A percentile compares a stretch with the other conserved stretches of the same genome.
These are phyloP conservation scores for Nemopilema nomurai DNA, from an alignment of 30 jellyfish, hydroid and myxozoan genomes.

Conservation along the genomic window DNA sequence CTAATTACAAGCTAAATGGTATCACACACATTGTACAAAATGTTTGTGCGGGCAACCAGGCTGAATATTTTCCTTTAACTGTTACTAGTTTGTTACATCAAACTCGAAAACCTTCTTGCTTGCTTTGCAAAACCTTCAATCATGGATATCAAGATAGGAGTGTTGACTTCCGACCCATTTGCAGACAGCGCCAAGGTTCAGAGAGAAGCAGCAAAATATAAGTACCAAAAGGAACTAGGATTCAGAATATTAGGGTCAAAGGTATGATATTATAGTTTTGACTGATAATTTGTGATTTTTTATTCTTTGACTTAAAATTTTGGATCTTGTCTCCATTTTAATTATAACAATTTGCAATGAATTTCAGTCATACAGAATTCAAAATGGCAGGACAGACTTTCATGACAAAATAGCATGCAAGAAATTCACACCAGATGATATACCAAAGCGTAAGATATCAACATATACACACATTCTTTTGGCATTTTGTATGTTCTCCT, in stretches of 20 bases:
- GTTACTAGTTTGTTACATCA: constrained; percentile 24
- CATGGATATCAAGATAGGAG: constrained; percentile 83
- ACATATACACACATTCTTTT: too few species aligned
- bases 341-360: too few species aligned
- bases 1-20: too few species aligned
- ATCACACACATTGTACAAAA: not conserved
- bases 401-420: constrained; percentile 40
- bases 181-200: constrained; percentile 62
- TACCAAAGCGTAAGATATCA: constrained; percentile 19
- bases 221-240: constrained; percentile 69
- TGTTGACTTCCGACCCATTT: constrained; percentile 76
- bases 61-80: not conserved
- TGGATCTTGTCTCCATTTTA: too few species aligned
- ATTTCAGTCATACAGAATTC: constrained; percentile 37
- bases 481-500: too few species aligned
- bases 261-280: constrained; percentile 23
- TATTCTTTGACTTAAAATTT: not conserved
- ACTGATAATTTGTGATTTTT: not conserved
- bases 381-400: constrained; percentile 47
- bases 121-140: constrained; percentile 63
- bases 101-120: constrained; percentile 74
- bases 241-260: constrained; percentile 69
- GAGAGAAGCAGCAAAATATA: constrained; percentile 58
- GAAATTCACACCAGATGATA: constrained; percentile 32
- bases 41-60: not conserved